phyloP scores from a whole-genome alignment of 2,113 vertebrate genomes.

The Chloroceryle aenea region DNA sequence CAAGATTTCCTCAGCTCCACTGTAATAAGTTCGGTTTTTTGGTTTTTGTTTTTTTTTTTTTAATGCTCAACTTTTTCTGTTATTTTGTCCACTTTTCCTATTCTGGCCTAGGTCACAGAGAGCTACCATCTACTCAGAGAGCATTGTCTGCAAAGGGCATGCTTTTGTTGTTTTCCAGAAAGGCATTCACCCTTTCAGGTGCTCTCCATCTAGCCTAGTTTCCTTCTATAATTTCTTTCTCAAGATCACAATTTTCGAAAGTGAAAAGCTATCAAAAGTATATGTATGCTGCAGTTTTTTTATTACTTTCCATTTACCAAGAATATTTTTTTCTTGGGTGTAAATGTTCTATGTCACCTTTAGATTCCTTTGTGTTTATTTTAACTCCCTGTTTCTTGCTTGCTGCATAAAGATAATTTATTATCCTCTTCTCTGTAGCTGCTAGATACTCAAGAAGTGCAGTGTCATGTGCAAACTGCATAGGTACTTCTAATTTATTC shows the following conservation, averaged over 20 bases:
- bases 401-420: constrained; percentile 40
- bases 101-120: background rate
- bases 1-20: background rate
- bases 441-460: constrained; percentile 5
- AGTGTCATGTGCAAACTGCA: constrained; percentile 11
- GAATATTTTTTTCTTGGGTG: constrained; percentile 5
- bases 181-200: background rate
- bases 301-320: constrained; percentile 33
- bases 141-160: background rate
- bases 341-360: constrained; percentile 18
- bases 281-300: constrained; percentile 7
- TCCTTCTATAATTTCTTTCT: constrained; percentile 13
- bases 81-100: background rate
- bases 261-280: background rate
- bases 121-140: background rate
- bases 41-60: too few relatives aligned
- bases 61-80: background rate
- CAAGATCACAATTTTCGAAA: background rate
- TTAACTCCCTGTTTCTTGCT: background rate
- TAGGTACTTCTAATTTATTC: constrained; percentile 4
- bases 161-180: background rate
- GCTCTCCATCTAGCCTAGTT: background rate
- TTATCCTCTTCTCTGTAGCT: background rate
- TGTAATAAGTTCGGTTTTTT: background rate
- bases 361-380: constrained; percentile 12